phyloP scores from a whole-genome alignment of 2,113 vertebrate species.

The Pleuronectes platessa region DNA sequence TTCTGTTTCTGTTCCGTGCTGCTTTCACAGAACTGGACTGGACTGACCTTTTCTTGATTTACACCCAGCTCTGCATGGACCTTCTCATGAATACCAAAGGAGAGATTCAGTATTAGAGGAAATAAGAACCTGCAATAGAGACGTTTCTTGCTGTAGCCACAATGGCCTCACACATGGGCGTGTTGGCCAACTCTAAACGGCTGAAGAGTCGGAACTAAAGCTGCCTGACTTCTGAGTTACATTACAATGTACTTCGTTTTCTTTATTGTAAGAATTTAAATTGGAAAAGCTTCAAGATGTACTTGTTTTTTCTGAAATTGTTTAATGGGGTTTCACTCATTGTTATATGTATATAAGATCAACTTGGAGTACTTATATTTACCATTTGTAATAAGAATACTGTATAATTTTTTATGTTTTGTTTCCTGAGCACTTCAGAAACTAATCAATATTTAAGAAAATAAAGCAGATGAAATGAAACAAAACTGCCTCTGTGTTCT shows the following conservation, averaged over 20 bases:
- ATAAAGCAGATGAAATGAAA: conserved; percentile 89
- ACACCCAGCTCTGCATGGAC: conserved; percentile 96
- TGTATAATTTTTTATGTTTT: conserved; percentile 92
- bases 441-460: conserved; percentile 95
- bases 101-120: conserved; percentile 94
- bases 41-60: conserved; percentile 85
- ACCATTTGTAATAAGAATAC: conserved; percentile 98
- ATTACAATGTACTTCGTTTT: conserved; percentile 87
- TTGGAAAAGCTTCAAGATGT: conserved; percentile 91
- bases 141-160: conserved; percentile 90
- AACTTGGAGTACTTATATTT: conserved; percentile 96
- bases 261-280: conserved; percentile 92
- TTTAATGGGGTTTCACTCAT: conserved; percentile 96
- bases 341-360: conserved; percentile 99
- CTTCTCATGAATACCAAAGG: conserved; percentile 87
- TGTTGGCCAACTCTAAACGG: conserved; percentile 79
- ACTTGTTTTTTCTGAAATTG: conserved; percentile 95
- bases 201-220: conserved; percentile 82
- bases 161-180: conserved; percentile 75
- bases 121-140: conserved; percentile 84
- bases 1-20: conserved; percentile 73
- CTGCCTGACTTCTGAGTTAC: conserved; percentile 92
- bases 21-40: conserved; percentile 70
- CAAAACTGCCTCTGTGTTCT: conserved; percentile 62
- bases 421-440: conserved; percentile 91